Evolutionary conservation across 2,797 vertebrate species (phyloP), one percentile per base, ranked within the genome.

Genomic region (Corythornis leucogaster): DNA sequence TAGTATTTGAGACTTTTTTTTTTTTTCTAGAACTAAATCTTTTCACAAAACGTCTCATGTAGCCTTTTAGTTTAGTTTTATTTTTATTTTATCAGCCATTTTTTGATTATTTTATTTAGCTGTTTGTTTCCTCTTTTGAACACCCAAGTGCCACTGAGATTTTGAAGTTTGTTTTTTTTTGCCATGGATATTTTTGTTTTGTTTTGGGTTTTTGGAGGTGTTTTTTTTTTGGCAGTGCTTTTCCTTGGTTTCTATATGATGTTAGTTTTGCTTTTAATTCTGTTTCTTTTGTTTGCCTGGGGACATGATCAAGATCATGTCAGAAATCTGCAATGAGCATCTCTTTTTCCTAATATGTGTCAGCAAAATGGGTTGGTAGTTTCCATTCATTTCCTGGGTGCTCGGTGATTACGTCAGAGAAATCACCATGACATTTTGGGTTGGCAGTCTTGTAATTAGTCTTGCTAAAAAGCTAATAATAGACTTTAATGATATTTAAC

Each of bases 401-500:
- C 33, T 50, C 35, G 43, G 24, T 66, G 70, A 73, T 63, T 74
- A 61, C 11, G 2, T 94, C 80, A 78, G 58, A 92, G 64, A 86
- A 87, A 85, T 92, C 89, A 85, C 68, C 31, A 18, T 71, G 58
- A 66, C 80, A 80, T 79, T 89, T 80, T 59, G 31, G 46, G 20
- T 80, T 93, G 89, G 59, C 81, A 74, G 40, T 73, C 61, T 66
- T 80, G 43, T 69, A 85, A 89, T 90, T 76, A 87, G 50, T 63
- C 40, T 80, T 58, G 35, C 58, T 86, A 48, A 61, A 89, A 74
- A 64, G 22, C 73, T 90, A 73, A 61, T 75, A 87, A 83, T 80
- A 88, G 66, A 80, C 77, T 78, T 51, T 61, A 88, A 68, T 82
- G n/a, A 31, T 85, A 54, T 42, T 87, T 85, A 74, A 74, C 53